These are phyloP conservation scores for Melikaiella ostensackeni DNA, from an alignment of 2,888 invertebrate species.

Conservation along the genomic window DNA sequence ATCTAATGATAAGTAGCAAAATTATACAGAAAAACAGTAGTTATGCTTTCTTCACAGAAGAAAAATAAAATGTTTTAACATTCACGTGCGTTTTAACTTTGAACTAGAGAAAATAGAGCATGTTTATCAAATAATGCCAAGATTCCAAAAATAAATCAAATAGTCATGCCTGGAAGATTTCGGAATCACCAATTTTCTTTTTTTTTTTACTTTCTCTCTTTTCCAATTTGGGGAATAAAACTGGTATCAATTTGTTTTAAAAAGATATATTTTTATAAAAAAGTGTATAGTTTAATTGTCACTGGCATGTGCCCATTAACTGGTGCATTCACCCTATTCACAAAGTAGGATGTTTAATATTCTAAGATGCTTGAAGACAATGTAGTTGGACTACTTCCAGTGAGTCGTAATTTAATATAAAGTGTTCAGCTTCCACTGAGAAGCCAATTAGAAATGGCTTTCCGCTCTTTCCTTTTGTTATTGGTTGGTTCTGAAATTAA, in stretches of 20 bases:
- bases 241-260: not conserved
- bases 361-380: conserved; percentile 34
- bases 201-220: not conserved
- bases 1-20: not conserved
- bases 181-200: not conserved
- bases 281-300: not conserved
- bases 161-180: conserved; percentile 19
- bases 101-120: conserved; percentile 15
- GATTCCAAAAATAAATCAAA: conserved; percentile 24
- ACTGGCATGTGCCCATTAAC: not conserved
- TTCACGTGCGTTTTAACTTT: not conserved
- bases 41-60: not conserved
- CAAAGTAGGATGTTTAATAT: conserved; percentile 31
- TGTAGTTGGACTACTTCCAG: conserved; percentile 34
- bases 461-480: not conserved
- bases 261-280: not conserved
- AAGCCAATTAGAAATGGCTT: conserved; percentile 5
- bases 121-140: conserved; percentile 32
- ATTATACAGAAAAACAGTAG: not conserved
- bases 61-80: not conserved
- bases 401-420: conserved; percentile 31
- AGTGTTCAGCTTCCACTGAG: conserved; percentile 25
- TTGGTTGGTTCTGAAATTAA: not conserved
- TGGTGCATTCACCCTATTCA: conserved; percentile 28
- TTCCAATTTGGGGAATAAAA: not conserved